Percentiles rank a stretch among this genome's conserved stretches.
Evolutionary conservation across 2,113 vertebrate genomes (phyloP).

Genomic region (Heterotilapia buettikoferi): DNA sequence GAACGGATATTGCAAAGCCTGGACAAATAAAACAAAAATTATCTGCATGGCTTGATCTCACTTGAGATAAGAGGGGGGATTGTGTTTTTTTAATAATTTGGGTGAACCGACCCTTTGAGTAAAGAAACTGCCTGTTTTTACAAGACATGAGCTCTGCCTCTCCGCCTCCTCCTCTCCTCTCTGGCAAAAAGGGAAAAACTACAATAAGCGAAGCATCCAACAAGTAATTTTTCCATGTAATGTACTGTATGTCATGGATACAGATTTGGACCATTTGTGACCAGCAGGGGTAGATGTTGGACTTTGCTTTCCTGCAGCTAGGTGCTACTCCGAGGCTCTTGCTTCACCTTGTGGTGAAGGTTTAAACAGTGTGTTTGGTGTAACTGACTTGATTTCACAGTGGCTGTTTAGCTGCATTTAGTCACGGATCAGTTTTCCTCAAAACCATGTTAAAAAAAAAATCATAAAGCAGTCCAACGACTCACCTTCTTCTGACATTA

Average conservation of each 20-base stretch:
- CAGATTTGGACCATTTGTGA: background rate
- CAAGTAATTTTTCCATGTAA: background rate
- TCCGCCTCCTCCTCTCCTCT: background rate
- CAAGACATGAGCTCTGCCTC: background rate
- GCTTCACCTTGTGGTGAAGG: background rate
- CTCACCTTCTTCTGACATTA: background rate
- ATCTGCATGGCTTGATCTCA: background rate
- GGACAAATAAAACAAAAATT: background rate
- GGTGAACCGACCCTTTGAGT: background rate
- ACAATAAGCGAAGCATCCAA: background rate
- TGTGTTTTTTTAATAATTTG: background rate
- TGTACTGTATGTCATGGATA: background rate
- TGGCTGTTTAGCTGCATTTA: background rate
- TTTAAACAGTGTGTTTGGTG: background rate
- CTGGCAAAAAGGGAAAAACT: background rate
- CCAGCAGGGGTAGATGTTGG: conserved; percentile 51
- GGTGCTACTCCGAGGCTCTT: background rate
- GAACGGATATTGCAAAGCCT: background rate
- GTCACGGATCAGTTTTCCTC: background rate
- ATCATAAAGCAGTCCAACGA: background rate
- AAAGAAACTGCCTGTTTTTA: background rate
- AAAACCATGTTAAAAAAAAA: background rate
- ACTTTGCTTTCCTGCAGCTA: background rate
- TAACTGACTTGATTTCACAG: background rate
- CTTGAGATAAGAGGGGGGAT: background rate